Base-by-base conservation (phyloP, 1,140 invertebrate species). In the Calephelis nemesis region DNA sequence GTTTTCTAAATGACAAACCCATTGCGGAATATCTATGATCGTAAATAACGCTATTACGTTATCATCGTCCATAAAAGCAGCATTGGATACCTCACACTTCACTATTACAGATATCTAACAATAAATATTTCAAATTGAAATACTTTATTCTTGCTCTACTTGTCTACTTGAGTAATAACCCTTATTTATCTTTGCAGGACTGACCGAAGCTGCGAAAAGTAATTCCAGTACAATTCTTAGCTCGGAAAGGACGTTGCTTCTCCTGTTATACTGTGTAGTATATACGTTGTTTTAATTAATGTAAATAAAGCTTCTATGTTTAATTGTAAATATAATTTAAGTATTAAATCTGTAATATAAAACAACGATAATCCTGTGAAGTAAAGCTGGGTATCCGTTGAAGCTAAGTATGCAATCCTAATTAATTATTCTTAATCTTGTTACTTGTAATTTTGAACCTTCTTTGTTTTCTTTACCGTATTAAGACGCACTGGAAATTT, bases 181-280 rank as follows among this genome's bases (percentile, higher is more conserved):
- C 30, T 19, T 5, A 39, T 58, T 39, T 58, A 19, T 52, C 19
- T 58, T 30, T 58, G 19, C 83, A 90, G 87, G 87, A 85, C 76
- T 88, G 0, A 90, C 86, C 1, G 88, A 88, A 74, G 78, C 82
- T 7, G 84, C 85, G 1, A 90, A 88, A 67, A 86, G 80, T 12
- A 79, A 75, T 52, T 74, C 78, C 0, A 58, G 54, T 12, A 39
- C 4, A 30, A 58, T 58, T 39, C 54, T 39, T 1, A 39, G 30
- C 19, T 69, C 68, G 62, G 50, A 81, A 71, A 79, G 79, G 67
- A 84, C 71, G 45, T 72, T 82, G 30, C 67, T 82, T 63, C 68
- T 81, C 52, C 42, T 85, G 65, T 54, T 85, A 50, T 79, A 79
- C 77, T 81, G 72, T 72, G 50, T 82, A 67, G 67, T 70, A 63